These are phyloP conservation scores for Mercenaria mercenaria DNA, from an alignment of 1,140 invertebrate species.

Conservation along the genomic window DNA sequence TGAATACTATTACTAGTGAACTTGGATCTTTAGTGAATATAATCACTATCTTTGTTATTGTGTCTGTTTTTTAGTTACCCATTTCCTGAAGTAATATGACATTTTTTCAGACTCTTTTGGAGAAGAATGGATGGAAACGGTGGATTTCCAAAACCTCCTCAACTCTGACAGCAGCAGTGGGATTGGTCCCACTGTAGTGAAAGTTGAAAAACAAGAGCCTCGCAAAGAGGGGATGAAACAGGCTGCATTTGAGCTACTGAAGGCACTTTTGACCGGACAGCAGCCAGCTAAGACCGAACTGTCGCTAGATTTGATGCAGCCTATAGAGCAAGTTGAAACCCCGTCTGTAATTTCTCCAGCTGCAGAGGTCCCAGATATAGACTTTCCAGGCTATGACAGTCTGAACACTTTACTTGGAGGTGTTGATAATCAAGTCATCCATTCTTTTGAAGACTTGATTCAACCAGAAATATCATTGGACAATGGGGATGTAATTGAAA, in stretches of 20 bases:
- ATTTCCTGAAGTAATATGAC: too few relatives aligned
- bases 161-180: not conserved
- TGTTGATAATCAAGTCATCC: not conserved
- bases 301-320: not conserved
- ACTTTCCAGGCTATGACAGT: constrained; percentile 29
- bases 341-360: not conserved
- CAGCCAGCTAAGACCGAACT: constrained; percentile 25
- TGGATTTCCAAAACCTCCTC: constrained; percentile 37
- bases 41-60: too few relatives aligned
- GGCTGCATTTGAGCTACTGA: constrained; percentile 52
- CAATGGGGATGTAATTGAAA: constrained; percentile 55
- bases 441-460: constrained; percentile 42
- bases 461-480: constrained; percentile 47
- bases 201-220: constrained; percentile 27
- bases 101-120: constrained; percentile 51
- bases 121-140: constrained; percentile 66
- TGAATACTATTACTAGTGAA: too few relatives aligned
- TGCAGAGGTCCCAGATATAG: constrained; percentile 36
- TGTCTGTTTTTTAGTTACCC: too few relatives aligned
- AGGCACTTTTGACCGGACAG: constrained; percentile 32
- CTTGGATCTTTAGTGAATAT: too few relatives aligned
- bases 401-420: not conserved
- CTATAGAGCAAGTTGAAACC: not conserved
- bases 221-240: constrained; percentile 44
- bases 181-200: not conserved